Evolutionary conservation across 1,140 invertebrate species (phyloP).

Genomic region (Protaetia brevitarsis): DNA sequence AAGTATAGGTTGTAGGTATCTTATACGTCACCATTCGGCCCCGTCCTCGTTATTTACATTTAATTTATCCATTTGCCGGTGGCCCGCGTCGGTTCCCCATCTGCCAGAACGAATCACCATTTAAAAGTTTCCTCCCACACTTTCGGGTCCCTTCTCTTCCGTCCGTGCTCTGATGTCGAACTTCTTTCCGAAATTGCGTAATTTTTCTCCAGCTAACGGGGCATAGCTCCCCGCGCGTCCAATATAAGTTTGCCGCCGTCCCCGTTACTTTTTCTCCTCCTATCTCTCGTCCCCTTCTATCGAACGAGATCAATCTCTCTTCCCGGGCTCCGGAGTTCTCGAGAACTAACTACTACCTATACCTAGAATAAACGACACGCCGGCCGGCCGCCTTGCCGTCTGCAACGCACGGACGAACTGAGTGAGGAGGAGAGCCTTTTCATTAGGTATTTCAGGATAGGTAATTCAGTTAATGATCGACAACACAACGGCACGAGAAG

Average conservation of each 20-base stretch:
- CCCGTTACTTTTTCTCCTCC: not conserved
- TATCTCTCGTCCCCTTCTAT: not conserved
- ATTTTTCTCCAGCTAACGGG: conserved; percentile 2
- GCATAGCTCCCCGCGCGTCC: not conserved
- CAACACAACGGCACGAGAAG: not conserved
- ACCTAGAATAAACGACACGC: no score
- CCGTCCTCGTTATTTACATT: not conserved
- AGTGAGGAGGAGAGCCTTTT: not conserved
- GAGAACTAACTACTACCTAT: no score
- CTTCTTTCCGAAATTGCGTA: conserved; percentile 14
- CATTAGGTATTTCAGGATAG: not conserved
- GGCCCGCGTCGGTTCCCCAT: no score
- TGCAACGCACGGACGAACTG: not conserved
- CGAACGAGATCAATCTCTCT: not conserved
- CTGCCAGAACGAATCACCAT: conserved; percentile 2
- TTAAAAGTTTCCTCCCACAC: not conserved
- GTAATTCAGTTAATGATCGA: not conserved
- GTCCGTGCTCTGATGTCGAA: not conserved
- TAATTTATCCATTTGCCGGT: conserved; percentile 14
- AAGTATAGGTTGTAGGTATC: no score
- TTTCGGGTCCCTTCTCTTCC: not conserved
- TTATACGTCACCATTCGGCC: not conserved
- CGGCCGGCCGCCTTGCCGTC: not conserved
- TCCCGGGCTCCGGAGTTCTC: not conserved
- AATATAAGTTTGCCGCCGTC: no score